Base-by-base conservation (phyloP, 2,113 vertebrate species). In the Gila orcuttii region DNA sequence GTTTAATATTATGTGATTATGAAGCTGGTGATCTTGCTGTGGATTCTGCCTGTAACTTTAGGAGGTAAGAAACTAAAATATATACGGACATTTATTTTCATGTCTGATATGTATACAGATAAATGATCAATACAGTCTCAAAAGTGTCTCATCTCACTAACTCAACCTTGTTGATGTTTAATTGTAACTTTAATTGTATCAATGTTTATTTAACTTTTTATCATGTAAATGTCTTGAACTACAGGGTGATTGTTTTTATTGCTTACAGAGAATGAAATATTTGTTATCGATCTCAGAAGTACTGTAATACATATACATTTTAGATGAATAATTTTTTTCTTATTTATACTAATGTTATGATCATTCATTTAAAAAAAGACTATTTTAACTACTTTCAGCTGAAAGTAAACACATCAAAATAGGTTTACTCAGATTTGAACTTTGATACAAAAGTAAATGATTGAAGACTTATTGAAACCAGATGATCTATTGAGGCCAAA, bases 1-100 rank as follows among this genome's bases (percentile, higher is more conserved):
- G 6, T 68, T 36, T 80, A 7, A 33, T 9, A 28, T 2, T 50
- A 69, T 69, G 25, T 8, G 55, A 73, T 21, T 21, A 86, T 85
- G 59, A 86, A 80, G 31, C 25, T 25, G 15, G 17, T 36, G 9
- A 62, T 79, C 17, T 15, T 25, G 73, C 1, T 31, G 23, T 17
- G 11, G 6, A 47, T 57, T 17, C 50, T 19, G n/a, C 19, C 13
- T 11, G 85, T 23, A 57, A 86, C 28, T 31, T 15, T 23, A 10
- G 57, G 10, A 74, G 82, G 88, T 89, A 79, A 86, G 88, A 77
- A 85, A 69, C 9, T 7, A 2, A 79, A 33, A 47, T 5, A 28
- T 74, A 1, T 15, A 42, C 2, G 59, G 31, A 25, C 68, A 33
- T 79, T 66, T n/a, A 52, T 47, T 71, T 55, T 3, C 28, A 52